phyloP scores from a whole-genome alignment of 2,797 vertebrate genomes.

The Bradypodion ventrale region DNA sequence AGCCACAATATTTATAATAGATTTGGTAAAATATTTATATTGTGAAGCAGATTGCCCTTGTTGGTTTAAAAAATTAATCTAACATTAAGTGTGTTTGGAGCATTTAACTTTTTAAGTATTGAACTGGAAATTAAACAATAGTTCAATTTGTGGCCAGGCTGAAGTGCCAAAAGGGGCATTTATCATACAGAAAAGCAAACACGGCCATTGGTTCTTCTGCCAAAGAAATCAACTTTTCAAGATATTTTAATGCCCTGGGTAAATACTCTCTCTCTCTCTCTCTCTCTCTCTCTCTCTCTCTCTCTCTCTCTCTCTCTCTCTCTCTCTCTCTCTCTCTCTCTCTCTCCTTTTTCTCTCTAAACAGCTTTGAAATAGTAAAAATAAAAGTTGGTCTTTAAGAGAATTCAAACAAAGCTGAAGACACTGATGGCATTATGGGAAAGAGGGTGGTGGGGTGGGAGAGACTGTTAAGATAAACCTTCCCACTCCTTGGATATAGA shows the following conservation, averaged over 20 bases:
- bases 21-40: conserved; percentile 70
- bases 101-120: conserved; percentile 55
- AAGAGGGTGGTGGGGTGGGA: no score
- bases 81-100: conserved; percentile 53
- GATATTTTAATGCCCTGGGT: conserved; percentile 58
- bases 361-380: conserved; percentile 40
- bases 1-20: conserved; percentile 64
- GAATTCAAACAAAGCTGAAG: conserved; percentile 56
- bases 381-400: conserved; percentile 58
- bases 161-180: conserved; percentile 56
- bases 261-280: conserved; percentile 52
- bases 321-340: neutral
- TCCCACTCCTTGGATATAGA: conserved; percentile 58
- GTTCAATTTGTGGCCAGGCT: conserved; percentile 52
- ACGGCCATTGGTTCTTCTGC: conserved; percentile 45
- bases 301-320: neutral
- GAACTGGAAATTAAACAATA: conserved; percentile 66
- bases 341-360: neutral
- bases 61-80: conserved; percentile 69
- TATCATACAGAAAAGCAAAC: conserved; percentile 59
- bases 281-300: neutral
- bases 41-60: conserved; percentile 59
- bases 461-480: conserved; percentile 57
- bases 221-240: conserved; percentile 59
- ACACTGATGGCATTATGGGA: conserved; percentile 54